Conservation (phyloP, 1,140 invertebrate genomes). For the Caenorhabditis latens region DNA sequence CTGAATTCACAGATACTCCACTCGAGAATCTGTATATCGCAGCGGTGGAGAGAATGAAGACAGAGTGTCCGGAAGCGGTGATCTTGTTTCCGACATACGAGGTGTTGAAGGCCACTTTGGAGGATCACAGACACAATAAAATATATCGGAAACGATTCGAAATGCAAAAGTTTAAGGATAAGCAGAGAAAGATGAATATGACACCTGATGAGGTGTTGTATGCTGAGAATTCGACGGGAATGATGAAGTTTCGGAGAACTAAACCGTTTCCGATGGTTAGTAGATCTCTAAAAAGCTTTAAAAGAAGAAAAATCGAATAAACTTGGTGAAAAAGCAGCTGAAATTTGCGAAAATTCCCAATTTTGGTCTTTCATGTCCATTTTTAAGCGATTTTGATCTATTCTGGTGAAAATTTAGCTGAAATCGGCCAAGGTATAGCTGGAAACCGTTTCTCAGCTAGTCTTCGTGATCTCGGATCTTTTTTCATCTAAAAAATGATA, state of each 20-base stretch:
- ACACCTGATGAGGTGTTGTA: conserved; percentile 23
- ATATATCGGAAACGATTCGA: conserved; percentile 59
- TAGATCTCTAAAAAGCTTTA: too few species aligned
- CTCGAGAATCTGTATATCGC: not conserved
- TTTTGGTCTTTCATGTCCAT: too few species aligned
- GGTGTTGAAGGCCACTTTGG: not conserved
- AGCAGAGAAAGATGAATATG: conserved; percentile 41
- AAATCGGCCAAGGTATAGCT: too few species aligned
- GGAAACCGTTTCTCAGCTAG: too few species aligned
- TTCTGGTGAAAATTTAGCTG: too few species aligned
- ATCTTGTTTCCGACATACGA: conserved; percentile 17
- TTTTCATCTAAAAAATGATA: too few species aligned
- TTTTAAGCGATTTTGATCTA: too few species aligned
- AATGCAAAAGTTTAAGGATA: conserved; percentile 42
- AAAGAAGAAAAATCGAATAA: not conserved
- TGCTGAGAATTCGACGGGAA: conserved; percentile 16
- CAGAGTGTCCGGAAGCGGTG: conserved; percentile 19
- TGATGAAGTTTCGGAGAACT: conserved; percentile 50
- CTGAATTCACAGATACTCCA: conserved; percentile 54
- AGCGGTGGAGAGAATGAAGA: conserved; percentile 1
- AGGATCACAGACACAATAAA: conserved; percentile 49
- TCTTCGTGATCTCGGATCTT: too few species aligned
- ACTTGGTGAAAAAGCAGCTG: not conserved
- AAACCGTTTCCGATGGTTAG: conserved; percentile 58
- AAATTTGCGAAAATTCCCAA: too few species aligned